A percentile compares a stretch with the other conserved stretches of the same genome.
Conservation (phyloP, 2,113 vertebrate genomes). For the Antechinus stuartii region DNA sequence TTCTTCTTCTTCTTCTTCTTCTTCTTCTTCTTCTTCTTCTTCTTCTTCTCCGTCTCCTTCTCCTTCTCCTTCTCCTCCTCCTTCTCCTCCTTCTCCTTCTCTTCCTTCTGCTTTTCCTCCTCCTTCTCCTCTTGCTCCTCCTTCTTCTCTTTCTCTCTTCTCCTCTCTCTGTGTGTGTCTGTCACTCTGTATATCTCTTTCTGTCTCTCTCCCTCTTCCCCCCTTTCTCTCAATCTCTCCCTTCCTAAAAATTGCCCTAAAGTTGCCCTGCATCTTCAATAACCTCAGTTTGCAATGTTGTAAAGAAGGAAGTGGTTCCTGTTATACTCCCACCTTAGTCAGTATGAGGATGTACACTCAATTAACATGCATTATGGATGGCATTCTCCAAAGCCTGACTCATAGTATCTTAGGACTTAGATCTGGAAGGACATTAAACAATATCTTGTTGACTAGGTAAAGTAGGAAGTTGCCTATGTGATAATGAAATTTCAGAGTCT, state of each 20-base stretch:
- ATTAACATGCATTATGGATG: not conserved
- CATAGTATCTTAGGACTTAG: constrained; percentile 2
- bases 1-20: too few species aligned
- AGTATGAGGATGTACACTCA: not conserved
- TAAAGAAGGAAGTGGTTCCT: not conserved
- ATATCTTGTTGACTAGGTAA: not conserved
- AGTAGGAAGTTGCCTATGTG: not conserved
- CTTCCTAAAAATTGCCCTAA: not conserved
- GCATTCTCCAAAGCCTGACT: not conserved
- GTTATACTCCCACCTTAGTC: constrained; percentile 3
- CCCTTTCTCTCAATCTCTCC: too few species aligned
- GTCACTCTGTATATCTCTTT: too few species aligned
- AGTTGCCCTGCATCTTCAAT: not conserved
- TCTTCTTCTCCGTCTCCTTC: too few species aligned
- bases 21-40: too few species aligned
- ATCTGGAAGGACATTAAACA: not conserved
- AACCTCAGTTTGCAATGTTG: not conserved
- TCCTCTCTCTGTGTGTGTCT: too few species aligned
- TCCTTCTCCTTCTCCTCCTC: too few species aligned
- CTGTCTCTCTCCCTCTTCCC: too few species aligned
- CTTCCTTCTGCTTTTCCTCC: fast-evolving
- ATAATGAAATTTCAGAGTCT: not conserved
- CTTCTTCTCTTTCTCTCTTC: not conserved
- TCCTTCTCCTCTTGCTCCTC: not conserved
- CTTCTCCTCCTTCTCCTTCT: too few species aligned